These are phyloP conservation scores for Odontomyia ornata DNA, from an alignment of 2,888 invertebrate species.

Conservation along the genomic window DNA sequence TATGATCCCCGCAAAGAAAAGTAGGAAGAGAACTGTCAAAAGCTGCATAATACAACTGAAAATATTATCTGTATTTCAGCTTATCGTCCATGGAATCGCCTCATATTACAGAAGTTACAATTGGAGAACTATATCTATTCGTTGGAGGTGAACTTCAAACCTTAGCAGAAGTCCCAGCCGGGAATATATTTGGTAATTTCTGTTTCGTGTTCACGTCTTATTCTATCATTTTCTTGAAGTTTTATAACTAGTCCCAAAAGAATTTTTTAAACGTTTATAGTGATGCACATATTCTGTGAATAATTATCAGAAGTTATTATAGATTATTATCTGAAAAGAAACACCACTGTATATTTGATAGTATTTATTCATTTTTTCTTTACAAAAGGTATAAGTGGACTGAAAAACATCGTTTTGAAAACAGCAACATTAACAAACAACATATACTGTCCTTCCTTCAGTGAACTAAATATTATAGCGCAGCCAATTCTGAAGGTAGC, in stretches of 20 bases:
- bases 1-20: conserved; percentile 77
- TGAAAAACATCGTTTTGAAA: conserved; percentile 85
- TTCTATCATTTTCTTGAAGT: no score
- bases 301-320: no score
- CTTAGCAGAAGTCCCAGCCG: conserved; percentile 83
- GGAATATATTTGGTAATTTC: conserved; percentile 82
- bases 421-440: conserved; percentile 88
- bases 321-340: no score
- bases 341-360: no score
- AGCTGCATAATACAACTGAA: not conserved
- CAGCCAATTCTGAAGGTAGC: conserved; percentile 94
- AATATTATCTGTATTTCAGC: not conserved
- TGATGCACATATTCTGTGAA: no score
- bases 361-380: no score
- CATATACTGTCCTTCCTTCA: conserved; percentile 85
- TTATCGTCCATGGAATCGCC: conserved; percentile 54
- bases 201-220: not conserved
- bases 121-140: conserved; percentile 84
- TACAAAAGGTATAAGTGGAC: conserved; percentile 78
- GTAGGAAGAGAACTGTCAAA: conserved; percentile 56
- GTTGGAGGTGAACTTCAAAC: conserved; percentile 92
- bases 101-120: conserved; percentile 62
- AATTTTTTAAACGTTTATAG: no score
- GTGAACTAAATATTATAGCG: conserved; percentile 78
- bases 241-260: no score